phyloP scores from a whole-genome alignment of 2,113 vertebrate genomes.

The Pteronura brasiliensis region DNA sequence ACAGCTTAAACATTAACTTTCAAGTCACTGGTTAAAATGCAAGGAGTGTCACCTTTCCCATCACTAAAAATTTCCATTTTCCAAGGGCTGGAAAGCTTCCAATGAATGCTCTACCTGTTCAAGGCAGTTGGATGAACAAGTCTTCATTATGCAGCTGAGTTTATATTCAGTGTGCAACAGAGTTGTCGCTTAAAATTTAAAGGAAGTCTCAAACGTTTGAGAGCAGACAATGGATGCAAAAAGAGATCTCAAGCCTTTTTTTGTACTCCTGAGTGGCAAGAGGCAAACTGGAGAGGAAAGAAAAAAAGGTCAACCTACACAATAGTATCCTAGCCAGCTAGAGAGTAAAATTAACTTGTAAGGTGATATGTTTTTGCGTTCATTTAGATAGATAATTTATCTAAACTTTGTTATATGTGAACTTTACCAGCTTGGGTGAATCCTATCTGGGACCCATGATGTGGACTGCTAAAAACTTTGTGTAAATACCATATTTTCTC shows the following conservation, averaged over 20 bases:
- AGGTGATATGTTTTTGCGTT: neutral
- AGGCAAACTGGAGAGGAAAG: neutral
- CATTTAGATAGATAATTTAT: neutral
- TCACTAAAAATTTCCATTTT: neutral
- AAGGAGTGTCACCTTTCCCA: neutral
- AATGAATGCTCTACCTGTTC: neutral
- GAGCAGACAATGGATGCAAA: neutral
- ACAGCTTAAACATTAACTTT: neutral
- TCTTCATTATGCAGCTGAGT: neutral
- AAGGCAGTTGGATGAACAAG: neutral
- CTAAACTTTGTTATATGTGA: neutral
- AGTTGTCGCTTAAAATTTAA: neutral
- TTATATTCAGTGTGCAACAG: neutral
- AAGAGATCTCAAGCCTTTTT: neutral
- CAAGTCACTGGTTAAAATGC: neutral
- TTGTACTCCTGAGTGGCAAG: neutral
- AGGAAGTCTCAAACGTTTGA: neutral
- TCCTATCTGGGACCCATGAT: neutral
- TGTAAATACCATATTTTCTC: neutral
- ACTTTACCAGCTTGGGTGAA: neutral
- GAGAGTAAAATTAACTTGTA: neutral
- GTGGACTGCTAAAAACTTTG: neutral
- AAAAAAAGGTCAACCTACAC: neutral
- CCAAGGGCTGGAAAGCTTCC: neutral
- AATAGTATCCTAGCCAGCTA: neutral